These are phyloP conservation scores for Leptinotarsa lineolata DNA, from an alignment of 1,140 invertebrate species.

Conservation along the genomic window DNA sequence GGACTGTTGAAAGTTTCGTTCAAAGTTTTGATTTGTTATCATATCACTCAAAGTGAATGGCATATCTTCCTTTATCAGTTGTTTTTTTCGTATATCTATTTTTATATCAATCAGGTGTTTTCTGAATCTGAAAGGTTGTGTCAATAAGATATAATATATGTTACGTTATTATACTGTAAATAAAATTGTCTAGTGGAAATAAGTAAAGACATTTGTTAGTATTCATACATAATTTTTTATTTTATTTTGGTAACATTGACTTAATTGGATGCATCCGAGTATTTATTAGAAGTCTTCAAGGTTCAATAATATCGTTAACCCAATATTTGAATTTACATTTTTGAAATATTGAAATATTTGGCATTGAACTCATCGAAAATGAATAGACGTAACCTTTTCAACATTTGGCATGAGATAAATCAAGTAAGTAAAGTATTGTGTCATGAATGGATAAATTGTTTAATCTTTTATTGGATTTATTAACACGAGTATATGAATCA, in stretches of 20 bases:
- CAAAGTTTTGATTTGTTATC: constrained; percentile 33
- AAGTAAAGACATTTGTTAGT: constrained; percentile 32
- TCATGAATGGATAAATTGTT: too few species aligned
- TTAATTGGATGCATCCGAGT: too few species aligned
- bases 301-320: too few species aligned
- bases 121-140: constrained; percentile 38
- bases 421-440: too few species aligned
- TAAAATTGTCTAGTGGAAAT: constrained; percentile 37
- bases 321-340: too few species aligned
- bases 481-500: too few species aligned
- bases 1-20: constrained; percentile 31
- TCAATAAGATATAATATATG: constrained; percentile 39
- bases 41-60: constrained; percentile 37
- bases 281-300: too few species aligned
- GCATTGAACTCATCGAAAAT: too few species aligned
- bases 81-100: constrained; percentile 43
- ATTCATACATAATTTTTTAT: background rate
- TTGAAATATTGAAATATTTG: too few species aligned
- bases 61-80: constrained; percentile 40
- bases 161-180: constrained; percentile 49
- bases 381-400: too few species aligned
- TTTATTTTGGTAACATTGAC: background rate
- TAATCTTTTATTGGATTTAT: too few species aligned
- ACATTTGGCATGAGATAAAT: too few species aligned
- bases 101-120: constrained; percentile 42